phyloP scores from a whole-genome alignment of 2,797 vertebrate species.

The Megalops cyprinoides region DNA sequence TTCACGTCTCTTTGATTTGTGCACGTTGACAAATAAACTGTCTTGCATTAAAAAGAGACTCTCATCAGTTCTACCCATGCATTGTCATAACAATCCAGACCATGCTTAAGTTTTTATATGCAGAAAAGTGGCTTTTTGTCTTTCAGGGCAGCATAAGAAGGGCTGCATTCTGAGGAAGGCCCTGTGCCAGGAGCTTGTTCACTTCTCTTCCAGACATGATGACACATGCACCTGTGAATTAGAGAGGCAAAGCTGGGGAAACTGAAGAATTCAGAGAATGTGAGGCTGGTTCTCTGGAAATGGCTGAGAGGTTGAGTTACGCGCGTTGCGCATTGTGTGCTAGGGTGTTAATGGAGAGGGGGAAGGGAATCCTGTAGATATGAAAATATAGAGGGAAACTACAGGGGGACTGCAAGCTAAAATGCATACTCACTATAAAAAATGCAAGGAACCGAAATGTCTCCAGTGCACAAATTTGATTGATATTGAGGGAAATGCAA shows the following conservation, averaged over 20 bases:
- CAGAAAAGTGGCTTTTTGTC: neutral
- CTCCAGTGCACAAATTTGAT: neutral
- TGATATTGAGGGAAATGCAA: neutral
- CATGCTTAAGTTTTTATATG: neutral
- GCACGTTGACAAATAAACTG: conserved; percentile 31
- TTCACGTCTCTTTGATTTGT: conserved; percentile 51
- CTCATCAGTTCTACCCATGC: neutral
- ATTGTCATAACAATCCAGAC: neutral
- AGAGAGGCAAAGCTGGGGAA: too few relatives aligned
- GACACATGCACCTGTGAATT: too few relatives aligned
- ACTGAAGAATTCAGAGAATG: too few relatives aligned
- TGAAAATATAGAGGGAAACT: neutral
- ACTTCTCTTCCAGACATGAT: too few relatives aligned
- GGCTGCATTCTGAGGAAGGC: neutral
- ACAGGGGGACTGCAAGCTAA: too few relatives aligned
- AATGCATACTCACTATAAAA: neutral
- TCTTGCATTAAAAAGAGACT: conserved; percentile 3
- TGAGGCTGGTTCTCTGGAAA: too few relatives aligned
- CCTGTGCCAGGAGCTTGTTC: too few relatives aligned
- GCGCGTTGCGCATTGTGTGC: too few relatives aligned
- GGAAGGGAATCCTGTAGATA: neutral
- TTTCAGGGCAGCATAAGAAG: neutral
- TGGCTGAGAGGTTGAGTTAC: too few relatives aligned
- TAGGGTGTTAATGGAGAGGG: neutral
- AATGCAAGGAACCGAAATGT: neutral